Base-by-base conservation (phyloP, 2,888 invertebrate species). In the Thereva unica region DNA sequence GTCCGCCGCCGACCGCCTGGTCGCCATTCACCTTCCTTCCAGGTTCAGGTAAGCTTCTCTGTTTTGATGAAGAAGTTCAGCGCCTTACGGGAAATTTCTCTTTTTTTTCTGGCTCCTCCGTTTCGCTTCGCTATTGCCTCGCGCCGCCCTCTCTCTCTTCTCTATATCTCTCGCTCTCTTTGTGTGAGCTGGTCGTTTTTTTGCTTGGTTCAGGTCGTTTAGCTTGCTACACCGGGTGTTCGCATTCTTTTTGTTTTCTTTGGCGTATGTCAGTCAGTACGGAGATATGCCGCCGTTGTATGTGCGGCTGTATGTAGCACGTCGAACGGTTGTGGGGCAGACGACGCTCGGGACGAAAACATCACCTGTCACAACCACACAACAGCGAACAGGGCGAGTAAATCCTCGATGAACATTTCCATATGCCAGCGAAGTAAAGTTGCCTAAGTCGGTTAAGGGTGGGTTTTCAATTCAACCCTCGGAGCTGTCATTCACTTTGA, bases 321-420 rank as follows among this genome's bases (percentile, higher is more conserved):
- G 44, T 45, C 44, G 10, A n/a, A 6, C 6, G 49, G 4, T n/a
- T 42, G 61, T 50, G 49, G 41, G n/a, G 37, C 50, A 12, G 45
- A 49, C 34, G 23, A 23, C 23, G 23, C 23, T 23, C 59, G 37
- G 50, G 50, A 61, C 50, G 61, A 61, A 61, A 61, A 50, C 61
- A 61, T 61, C 61, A 61, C 61, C 61, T 50, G 61, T 61, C 61
- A 61, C 9, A 49, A 42, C 50, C 61, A 61, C 23, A 41, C 50
- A 23, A 40, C 34, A 59, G 47, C 42, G 5, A 34, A 61, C 41
- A 41, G 50, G 61, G 61, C 50, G 61, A 61, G 61, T n/a, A 59
- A 47, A 50, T 50, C 50, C 61, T 61, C 34, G 38, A 37, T 42
- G 50, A 50, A 61, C 61, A 10, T 50, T 50, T 50, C 61, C 61